Evolutionary conservation across 30 jellyfish, hydroid and myxozoan genomes (phyloP).

Genomic region (Turritopsis dohrnii): DNA sequence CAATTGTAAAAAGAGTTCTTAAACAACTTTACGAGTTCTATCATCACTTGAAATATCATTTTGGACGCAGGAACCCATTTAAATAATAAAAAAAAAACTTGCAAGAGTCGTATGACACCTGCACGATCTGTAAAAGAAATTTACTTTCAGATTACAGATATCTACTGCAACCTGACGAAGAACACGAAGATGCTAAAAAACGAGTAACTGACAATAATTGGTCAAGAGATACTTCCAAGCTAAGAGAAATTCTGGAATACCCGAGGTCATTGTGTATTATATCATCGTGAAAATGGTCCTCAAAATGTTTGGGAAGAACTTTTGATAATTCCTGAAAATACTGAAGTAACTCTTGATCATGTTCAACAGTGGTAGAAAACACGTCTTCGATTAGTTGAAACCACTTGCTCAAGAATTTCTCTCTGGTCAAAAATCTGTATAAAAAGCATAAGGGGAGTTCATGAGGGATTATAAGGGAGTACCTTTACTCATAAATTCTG

Average conservation of each 20-base stretch:
- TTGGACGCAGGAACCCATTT: too few species aligned
- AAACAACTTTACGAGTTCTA: too few species aligned
- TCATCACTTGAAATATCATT: too few species aligned
- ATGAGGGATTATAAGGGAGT: too few species aligned
- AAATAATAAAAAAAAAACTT: too few species aligned
- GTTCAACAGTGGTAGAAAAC: not conserved
- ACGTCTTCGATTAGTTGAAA: not conserved
- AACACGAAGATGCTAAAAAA: not conserved
- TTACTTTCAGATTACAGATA: too few species aligned
- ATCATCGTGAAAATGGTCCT: not conserved
- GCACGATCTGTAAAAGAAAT: too few species aligned
- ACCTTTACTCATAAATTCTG: too few species aligned
- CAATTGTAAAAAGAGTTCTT: too few species aligned
- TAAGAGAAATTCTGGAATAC: not conserved
- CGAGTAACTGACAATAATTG: not conserved
- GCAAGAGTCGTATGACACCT: too few species aligned
- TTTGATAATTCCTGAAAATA: not conserved
- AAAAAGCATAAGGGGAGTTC: too few species aligned
- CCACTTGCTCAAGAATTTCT: not conserved
- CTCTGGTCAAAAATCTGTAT: too few species aligned
- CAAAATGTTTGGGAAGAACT: not conserved
- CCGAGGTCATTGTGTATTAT: not conserved
- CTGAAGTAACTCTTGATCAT: not conserved
- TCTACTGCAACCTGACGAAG: not conserved
- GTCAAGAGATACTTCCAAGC: not conserved